Base-by-base conservation (phyloP, 2,113 vertebrate genomes). In the Brachypodius melanocephalos region DNA sequence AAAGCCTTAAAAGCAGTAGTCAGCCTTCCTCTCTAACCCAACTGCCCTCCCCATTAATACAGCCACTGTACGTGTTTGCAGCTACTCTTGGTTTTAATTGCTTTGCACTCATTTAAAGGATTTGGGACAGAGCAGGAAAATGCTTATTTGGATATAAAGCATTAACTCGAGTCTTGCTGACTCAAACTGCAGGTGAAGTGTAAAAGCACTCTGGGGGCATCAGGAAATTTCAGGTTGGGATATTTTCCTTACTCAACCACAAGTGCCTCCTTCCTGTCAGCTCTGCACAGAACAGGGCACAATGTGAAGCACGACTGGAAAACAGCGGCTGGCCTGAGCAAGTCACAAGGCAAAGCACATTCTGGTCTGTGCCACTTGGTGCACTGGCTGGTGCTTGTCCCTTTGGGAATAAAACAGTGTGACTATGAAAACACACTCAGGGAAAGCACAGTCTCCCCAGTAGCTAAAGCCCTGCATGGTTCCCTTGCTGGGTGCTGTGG, bases 1-100 rank as follows among this genome's bases (percentile, higher is more conserved):
- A 96, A 96, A 98, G 95, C 42, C 61, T 62, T 75, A 38, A 86
- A 61, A 69, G 88, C 72, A 77, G 32, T 2, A 55, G 38, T 21
- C 38, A 68, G 78, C 59, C 54, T 36, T 63, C 45, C 66, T 55
- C 52, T 24, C 61, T 12, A 5, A 43, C 19, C 65, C 32, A 7
- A 45, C 65, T 52, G 71, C 43, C 45, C 76, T 85, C 29, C 31
- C 46, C 49, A 9, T 22, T 48, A 81, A 84, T 26, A 52, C 9
- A 42, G 55, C 25, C 73, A 8, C 46, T 28, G 26, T 21, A 20
- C 20, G 4, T 45, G 59, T 15, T 36, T 43, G 55, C 5, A 61
- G 66, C 10, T 32, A n/a, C 59, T 88, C 59, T 55, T 17, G 14
- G 18, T 24, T 74, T 80, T 26, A 63, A 74, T 57, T 45, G 49